Conservation (phyloP, 35 echinoderm and acorn worm species). For the Amphiura filiformis region DNA sequence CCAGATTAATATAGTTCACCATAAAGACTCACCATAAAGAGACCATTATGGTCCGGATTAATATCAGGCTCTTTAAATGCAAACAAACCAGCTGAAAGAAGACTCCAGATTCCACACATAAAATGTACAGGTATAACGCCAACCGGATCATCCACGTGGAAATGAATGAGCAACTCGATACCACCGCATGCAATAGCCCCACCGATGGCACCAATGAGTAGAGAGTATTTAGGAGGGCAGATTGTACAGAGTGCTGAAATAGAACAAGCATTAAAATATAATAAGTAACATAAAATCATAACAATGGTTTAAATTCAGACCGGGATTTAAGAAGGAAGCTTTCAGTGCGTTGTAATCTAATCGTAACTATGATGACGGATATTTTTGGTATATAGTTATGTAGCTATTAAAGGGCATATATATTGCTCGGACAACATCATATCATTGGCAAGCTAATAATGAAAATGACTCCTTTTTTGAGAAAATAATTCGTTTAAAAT, state of each 20-base stretch:
- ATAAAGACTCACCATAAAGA: constrained; percentile 59
- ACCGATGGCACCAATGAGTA: constrained; percentile 57
- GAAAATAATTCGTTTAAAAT: too few species aligned
- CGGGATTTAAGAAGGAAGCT: background rate
- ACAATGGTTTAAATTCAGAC: background rate
- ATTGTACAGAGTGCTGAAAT: constrained; percentile 59
- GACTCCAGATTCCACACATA: constrained; percentile 64
- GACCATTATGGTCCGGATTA: background rate
- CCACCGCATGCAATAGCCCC: constrained; percentile 57
- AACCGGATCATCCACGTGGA: constrained; percentile 72
- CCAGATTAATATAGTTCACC: too few species aligned
- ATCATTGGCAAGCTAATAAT: too few species aligned
- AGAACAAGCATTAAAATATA: background rate
- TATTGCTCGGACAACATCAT: too few species aligned
- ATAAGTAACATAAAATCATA: background rate
- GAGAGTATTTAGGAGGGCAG: constrained; percentile 32
- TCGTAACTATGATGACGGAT: too few species aligned
- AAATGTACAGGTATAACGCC: constrained; percentile 78
- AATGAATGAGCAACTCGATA: constrained; percentile 42
- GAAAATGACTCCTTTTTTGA: too few species aligned
- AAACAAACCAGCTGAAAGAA: constrained; percentile 59
- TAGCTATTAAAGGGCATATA: too few species aligned
- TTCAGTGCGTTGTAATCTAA: background rate
- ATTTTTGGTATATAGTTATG: too few species aligned
- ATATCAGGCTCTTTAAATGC: constrained; percentile 5